Percentiles rank a stretch among this genome's conserved stretches.
Conservation (phyloP, 2,888 invertebrate genomes). For the Sepiola atlantica region DNA sequence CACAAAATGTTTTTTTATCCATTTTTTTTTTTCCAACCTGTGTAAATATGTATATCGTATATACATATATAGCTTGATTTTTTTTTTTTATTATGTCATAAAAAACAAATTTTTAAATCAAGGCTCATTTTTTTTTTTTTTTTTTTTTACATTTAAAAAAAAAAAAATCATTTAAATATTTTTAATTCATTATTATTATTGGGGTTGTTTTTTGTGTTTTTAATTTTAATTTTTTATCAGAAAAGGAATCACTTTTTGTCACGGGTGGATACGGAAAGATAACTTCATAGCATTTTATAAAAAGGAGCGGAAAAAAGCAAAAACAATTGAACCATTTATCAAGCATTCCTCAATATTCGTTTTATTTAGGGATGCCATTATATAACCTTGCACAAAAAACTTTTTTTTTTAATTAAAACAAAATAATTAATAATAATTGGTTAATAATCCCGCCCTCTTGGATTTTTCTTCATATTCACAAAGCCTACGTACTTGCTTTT, state of each 20-base stretch:
- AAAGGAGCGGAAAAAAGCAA: not conserved
- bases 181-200: too few species aligned
- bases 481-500: not conserved
- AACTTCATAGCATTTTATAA: slow-evolving; percentile 32
- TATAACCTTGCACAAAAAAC: not conserved
- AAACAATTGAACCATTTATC: not conserved
- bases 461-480: slow-evolving; percentile 32
- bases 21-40: not conserved
- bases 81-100: not conserved
- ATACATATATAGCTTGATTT: not conserved
- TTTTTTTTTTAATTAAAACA: not conserved
- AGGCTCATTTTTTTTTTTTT: not conserved
- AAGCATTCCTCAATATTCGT: not conserved
- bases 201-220: too few species aligned
- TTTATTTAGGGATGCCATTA: not conserved
- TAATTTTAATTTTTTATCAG: too few species aligned
- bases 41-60: slow-evolving; percentile 20
- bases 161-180: not conserved
- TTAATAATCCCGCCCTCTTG: not conserved
- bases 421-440: not conserved
- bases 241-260: too few species aligned
- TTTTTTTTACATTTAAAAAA: not conserved
- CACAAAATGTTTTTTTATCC: too few species aligned
- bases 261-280: not conserved
- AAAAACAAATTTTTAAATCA: too few species aligned